These are phyloP conservation scores for Nasonia giraulti DNA, from an alignment of 1,140 invertebrate genomes.

Conservation along the genomic window DNA sequence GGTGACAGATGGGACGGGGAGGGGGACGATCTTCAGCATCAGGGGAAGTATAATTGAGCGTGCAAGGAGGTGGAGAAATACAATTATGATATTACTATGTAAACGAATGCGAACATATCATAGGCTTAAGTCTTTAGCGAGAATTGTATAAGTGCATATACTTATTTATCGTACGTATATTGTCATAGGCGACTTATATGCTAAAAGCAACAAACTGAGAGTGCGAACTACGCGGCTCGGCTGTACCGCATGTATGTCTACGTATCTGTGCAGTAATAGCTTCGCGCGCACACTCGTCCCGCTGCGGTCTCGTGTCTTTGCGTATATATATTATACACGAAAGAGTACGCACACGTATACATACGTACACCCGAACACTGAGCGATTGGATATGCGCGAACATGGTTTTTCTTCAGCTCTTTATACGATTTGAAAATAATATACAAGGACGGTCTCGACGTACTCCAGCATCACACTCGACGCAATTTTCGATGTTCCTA, in stretches of 20 bases:
- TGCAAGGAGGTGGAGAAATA: not conserved
- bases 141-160: constrained; percentile 56
- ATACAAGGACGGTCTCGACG: not conserved
- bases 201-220: constrained; percentile 35
- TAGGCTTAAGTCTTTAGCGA: constrained; percentile 67
- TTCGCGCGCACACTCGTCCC: not conserved
- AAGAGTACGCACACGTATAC: not conserved
- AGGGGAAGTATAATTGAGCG: not conserved
- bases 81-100: constrained; percentile 53
- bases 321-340: not conserved
- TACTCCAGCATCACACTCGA: not conserved
- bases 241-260: not conserved
- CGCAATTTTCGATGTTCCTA: constrained; percentile 25
- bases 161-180: constrained; percentile 54
- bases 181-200: constrained; percentile 41
- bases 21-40: constrained; percentile 43
- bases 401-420: not conserved
- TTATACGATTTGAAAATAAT: not conserved
- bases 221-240: not conserved
- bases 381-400: not conserved
- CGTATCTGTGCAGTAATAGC: not conserved
- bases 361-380: not conserved
- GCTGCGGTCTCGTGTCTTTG: not conserved
- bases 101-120: constrained; percentile 73
- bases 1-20: constrained; percentile 20